phyloP scores from a whole-genome alignment of 2,888 invertebrate genomes.

The Drosophila subsilvestris region DNA sequence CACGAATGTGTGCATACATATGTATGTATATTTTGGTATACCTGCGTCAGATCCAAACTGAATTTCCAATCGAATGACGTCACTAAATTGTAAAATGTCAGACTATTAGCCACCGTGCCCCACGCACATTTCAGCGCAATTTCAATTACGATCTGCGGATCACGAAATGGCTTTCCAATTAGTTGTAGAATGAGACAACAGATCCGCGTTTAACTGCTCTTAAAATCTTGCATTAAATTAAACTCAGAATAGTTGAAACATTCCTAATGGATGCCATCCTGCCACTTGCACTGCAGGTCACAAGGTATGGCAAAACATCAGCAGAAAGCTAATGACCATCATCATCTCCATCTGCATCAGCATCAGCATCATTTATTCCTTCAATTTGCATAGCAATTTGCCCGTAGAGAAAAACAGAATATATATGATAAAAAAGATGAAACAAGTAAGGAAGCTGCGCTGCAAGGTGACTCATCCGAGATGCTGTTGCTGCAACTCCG shows the following conservation, averaged over 20 bases:
- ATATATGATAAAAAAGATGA: not conserved
- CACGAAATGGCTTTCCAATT: not conserved
- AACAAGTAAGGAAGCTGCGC: not conserved
- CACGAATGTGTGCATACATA: not conserved
- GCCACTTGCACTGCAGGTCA: not conserved
- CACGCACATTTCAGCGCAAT: not conserved
- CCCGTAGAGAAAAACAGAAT: slow-evolving; percentile 8
- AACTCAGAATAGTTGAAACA: not conserved
- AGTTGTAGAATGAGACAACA: not conserved
- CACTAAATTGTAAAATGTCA: not conserved
- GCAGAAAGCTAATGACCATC: slow-evolving; percentile 39
- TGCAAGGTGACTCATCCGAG: slow-evolving; percentile 33
- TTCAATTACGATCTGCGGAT: not conserved
- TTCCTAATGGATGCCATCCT: not conserved
- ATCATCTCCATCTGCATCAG: slow-evolving; percentile 19
- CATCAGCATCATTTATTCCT: slow-evolving; percentile 39
- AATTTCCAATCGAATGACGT: not conserved
- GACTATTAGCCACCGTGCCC: not conserved
- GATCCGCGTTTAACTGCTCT: not conserved
- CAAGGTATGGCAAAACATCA: slow-evolving; percentile 1
- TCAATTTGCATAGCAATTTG: slow-evolving; percentile 44
- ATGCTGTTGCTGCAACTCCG: slow-evolving; percentile 22
- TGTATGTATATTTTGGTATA: not conserved
- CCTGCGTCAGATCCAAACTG: not conserved
- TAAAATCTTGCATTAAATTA: too few relatives aligned